A percentile compares a stretch with the other conserved stretches of the same genome.
Evolutionary conservation across 2,888 invertebrate species (phyloP).

Genomic region (Rhamnusium bicolor): DNA sequence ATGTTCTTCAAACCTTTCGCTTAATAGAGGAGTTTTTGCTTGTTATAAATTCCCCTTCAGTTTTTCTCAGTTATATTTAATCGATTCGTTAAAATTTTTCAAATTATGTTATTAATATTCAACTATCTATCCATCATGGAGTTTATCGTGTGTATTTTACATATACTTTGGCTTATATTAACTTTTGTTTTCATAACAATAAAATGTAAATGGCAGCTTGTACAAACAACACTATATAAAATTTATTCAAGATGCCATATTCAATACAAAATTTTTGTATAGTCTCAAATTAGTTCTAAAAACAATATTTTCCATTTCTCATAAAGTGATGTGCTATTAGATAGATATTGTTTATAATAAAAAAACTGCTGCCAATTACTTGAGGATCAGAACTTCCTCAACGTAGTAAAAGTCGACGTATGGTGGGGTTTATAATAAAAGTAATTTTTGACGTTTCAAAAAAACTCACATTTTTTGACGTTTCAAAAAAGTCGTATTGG

Average conservation of each 20-base stretch:
- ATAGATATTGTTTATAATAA: no score
- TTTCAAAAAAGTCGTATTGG: no score
- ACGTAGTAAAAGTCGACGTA: no score
- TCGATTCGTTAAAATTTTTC: constrained; percentile 21
- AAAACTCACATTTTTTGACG: no score
- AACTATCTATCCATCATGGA: neutral
- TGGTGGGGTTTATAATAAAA: no score
- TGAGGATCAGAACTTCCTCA: no score
- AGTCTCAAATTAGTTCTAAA: neutral
- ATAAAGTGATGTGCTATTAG: no score
- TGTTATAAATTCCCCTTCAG: constrained; percentile 26
- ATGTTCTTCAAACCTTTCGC: constrained; percentile 33
- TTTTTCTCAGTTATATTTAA: constrained; percentile 18
- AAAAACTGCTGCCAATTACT: no score
- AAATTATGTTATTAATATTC: constrained; percentile 17
- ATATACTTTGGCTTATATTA: neutral
- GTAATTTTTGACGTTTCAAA: no score
- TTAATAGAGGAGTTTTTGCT: constrained; percentile 31
- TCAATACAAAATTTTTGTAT: neutral
- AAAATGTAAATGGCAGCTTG: neutral
- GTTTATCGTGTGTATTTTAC: neutral
- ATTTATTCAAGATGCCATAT: neutral
- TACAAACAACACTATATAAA: neutral
- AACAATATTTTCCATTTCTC: no score
- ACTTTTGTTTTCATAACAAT: neutral